Evolutionary conservation across 2,113 vertebrate species (phyloP), one percentile per base, ranked within the genome.

Genomic region (Campylomormyrus numenius): DNA sequence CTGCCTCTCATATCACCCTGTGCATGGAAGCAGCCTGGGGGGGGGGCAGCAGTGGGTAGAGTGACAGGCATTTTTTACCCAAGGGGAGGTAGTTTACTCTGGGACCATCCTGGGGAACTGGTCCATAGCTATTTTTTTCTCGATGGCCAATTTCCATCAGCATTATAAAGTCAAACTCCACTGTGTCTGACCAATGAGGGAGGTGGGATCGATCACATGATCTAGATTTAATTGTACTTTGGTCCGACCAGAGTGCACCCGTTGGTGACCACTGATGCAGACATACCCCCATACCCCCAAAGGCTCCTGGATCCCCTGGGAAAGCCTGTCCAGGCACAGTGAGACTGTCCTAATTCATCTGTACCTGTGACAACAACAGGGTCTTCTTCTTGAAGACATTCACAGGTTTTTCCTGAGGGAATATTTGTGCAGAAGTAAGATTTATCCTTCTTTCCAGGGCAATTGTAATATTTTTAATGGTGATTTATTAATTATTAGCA

Each of bases 401-500:
- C 3, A 31, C 50, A 39, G 48, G 50, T 15, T 2, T 53, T 87
- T 3, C 48, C 85, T 56, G 48, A 17, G 50, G 85, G 80, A 85
- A 48, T 85, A 85, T 85, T 85, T 85, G 80, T 21, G 45, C 19
- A 0, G 19, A 2, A 84, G 45, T n/a, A n/a, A 48, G 45, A 48
- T 85, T 85, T 85, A 48, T 85, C 80, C 6, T 48, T 46, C 17
- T 48, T 85, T 85, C 80, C 45, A 13, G 83, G 45, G 45, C 83
- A 50, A 87, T 56, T 53, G 31, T 31, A 53, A 53, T 87, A 87
- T 62, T 62, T 88, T 27, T 15, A 46, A 27, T 42, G 52, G 9
- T 39, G 11, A 49, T 88, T n/a, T 88, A 58, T 88, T 88, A 45
- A 88, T 42, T 39, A 88, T 39, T 88, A 88, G 31, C 56, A 13